Percentiles rank a stretch among this genome's conserved stretches.
These are phyloP conservation scores for Dreissena rostriformis DNA, from an alignment of 1,140 invertebrate species.

Conservation along the genomic window DNA sequence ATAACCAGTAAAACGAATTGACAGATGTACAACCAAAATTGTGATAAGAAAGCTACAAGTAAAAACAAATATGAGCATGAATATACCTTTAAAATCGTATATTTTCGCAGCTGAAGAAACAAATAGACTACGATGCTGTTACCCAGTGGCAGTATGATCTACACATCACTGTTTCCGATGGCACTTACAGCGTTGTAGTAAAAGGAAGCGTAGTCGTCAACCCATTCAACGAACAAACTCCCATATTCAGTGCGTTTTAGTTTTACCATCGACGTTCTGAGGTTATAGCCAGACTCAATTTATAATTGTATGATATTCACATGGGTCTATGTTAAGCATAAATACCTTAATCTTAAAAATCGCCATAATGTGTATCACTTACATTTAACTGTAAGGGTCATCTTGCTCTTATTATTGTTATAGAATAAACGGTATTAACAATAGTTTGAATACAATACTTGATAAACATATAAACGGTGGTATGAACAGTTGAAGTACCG, in stretches of 20 bases:
- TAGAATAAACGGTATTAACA: slow-evolving; percentile 17
- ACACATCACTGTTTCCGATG: slow-evolving; percentile 40
- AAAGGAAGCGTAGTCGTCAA: slow-evolving; percentile 60
- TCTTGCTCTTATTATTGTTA: slow-evolving; percentile 31
- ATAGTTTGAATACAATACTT: too few relatives aligned
- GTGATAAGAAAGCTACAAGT: slow-evolving; percentile 47
- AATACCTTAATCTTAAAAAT: slow-evolving; percentile 41
- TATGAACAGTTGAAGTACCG: too few relatives aligned
- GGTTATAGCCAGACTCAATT: slow-evolving; percentile 81
- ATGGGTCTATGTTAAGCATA: slow-evolving; percentile 11
- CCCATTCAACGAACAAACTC: slow-evolving; percentile 52
- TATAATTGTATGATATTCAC: slow-evolving; percentile 42
- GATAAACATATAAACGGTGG: too few relatives aligned
- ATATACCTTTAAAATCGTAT: too few relatives aligned
- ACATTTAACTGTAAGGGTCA: slow-evolving; percentile 35
- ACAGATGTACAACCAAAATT: slow-evolving; percentile 9
- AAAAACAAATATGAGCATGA: too few relatives aligned
- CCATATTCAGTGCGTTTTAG: slow-evolving; percentile 38
- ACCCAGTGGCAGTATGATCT: slow-evolving; percentile 14
- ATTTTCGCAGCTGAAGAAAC: slow-evolving; percentile 28
- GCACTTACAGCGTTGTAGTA: slow-evolving; percentile 37
- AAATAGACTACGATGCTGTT: slow-evolving; percentile 32
- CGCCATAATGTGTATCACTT: slow-evolving; percentile 46
- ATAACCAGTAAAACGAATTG: too few relatives aligned
- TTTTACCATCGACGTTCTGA: slow-evolving; percentile 85